Percentiles rank a stretch among this genome's conserved stretches.
These are phyloP conservation scores for Sinotaia quadrata DNA, from an alignment of 2,888 invertebrate species.

Conservation along the genomic window DNA sequence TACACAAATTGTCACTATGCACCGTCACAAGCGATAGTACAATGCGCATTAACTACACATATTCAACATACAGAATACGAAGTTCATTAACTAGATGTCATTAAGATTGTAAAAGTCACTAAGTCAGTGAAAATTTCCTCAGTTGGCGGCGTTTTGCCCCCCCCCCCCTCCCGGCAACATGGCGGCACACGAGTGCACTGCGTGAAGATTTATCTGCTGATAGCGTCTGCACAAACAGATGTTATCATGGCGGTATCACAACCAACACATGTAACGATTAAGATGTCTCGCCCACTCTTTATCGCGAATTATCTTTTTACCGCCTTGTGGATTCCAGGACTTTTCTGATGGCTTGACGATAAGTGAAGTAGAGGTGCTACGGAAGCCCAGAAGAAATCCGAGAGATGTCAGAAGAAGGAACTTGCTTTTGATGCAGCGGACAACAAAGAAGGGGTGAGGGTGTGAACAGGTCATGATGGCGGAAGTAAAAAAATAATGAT, in stretches of 20 bases:
- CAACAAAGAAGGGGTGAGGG: constrained; percentile 13
- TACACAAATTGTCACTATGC: no score
- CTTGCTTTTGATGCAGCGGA: constrained; percentile 16
- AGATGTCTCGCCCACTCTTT: constrained; percentile 19
- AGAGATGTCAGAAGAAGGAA: constrained; percentile 17
- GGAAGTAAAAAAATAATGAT: constrained; percentile 6
- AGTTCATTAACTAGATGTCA: no score
- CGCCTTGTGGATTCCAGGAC: not conserved
- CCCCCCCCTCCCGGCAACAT: no score
- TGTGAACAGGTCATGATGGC: constrained; percentile 14
- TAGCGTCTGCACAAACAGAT: constrained; percentile 17
- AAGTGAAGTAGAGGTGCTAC: not conserved
- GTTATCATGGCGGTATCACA: constrained; percentile 10
- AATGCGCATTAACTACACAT: no score
- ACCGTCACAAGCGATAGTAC: no score
- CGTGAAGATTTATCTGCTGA: constrained; percentile 3
- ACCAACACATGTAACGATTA: constrained; percentile 28
- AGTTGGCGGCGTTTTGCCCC: no score
- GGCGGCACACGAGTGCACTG: not conserved
- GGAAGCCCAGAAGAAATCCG: constrained; percentile 15
- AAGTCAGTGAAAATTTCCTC: no score
- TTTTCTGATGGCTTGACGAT: not conserved
- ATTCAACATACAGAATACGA: no score
- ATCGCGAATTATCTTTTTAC: constrained; percentile 21
- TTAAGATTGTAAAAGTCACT: no score